phyloP scores from a whole-genome alignment of 2,888 invertebrate species.

The Thereva unica region DNA sequence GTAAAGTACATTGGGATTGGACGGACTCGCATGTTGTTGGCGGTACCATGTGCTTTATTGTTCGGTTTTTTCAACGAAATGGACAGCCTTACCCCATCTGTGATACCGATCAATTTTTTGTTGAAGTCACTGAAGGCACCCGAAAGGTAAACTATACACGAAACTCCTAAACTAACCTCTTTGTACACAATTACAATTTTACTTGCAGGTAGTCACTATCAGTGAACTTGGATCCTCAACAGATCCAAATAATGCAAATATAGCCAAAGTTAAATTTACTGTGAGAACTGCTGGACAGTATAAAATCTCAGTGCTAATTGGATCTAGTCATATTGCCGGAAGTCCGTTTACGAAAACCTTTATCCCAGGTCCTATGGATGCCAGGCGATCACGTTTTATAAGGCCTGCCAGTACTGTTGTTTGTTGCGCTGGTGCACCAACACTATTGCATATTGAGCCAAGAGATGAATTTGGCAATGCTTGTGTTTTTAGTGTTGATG shows the following conservation, averaged over 20 bases:
- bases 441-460: slow-evolving; percentile 84
- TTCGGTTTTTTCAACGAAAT: slow-evolving; percentile 89
- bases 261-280: slow-evolving; percentile 88
- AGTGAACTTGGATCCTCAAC: slow-evolving; percentile 86
- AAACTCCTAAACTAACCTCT: neutral
- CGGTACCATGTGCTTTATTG: slow-evolving; percentile 87
- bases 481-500: slow-evolving; percentile 67
- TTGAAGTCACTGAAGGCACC: slow-evolving; percentile 84
- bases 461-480: slow-evolving; percentile 88
- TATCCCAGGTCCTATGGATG: slow-evolving; percentile 80
- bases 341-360: slow-evolving; percentile 86
- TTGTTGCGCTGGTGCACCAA: slow-evolving; percentile 76
- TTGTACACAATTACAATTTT: slow-evolving; percentile 23
- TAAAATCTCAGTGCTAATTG: slow-evolving; percentile 81
- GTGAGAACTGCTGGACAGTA: slow-evolving; percentile 90
- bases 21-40: slow-evolving; percentile 87
- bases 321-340: slow-evolving; percentile 78
- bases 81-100: slow-evolving; percentile 94
- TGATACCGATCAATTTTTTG: slow-evolving; percentile 86
- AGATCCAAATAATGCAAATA: slow-evolving; percentile 82
- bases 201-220: slow-evolving; percentile 73
- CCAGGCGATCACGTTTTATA: slow-evolving; percentile 80
- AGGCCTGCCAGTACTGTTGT: slow-evolving; percentile 83
- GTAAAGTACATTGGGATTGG: slow-evolving; percentile 85
- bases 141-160: slow-evolving; percentile 64